Evolutionary conservation across 2,113 vertebrate genomes (phyloP), one percentile per base, ranked within the genome.

Genomic region (Chaetops frenatus): DNA sequence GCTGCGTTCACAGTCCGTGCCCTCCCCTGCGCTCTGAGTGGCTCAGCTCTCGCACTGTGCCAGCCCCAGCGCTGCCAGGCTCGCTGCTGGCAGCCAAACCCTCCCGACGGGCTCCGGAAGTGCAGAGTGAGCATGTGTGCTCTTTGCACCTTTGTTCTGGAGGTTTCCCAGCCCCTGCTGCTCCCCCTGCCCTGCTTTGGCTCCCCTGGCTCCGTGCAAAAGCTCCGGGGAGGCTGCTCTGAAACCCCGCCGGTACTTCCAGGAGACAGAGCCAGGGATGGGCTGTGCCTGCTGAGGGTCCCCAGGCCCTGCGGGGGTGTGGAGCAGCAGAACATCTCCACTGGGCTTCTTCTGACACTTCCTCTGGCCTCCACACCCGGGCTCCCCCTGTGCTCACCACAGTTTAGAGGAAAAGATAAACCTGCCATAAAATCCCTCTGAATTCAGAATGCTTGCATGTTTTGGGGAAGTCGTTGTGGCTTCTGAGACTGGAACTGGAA

Each of bases 111-210:
- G 88, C 81, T 62, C 72, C 95, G 89, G 96, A 97, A 96, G 86
- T 20, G 15, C 5, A 35, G 38, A 92, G n/a, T 94, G 96, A 96
- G 95, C 96, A 97, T 97, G 96, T 92, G 35, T 86, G 86, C 12
- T 23, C 16, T 3, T 61, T 61, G 65, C 69, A 11, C 53, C 64
- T 82, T 61, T 56, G 65, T 92, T 96, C 95, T 97, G 79, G 91
- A 94, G 79, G 66, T 36, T 96, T 96, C 92, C 83, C 79, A 50
- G 79, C 85, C 71, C 69, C 58, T 38, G 56, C 67, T 47, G 74
- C 81, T 86, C 69, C 16, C 31, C 67, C 66, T 83, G 57, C 65
- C 64, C 29, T 5, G 2, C 40, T 56, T 9, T 19, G 12, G 11
- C 21, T 29, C 50, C 31, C 4, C 12, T 1, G 12, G 8, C n/a